phyloP scores from a whole-genome alignment of 2,113 vertebrate genomes.

The Scolopax mira region DNA sequence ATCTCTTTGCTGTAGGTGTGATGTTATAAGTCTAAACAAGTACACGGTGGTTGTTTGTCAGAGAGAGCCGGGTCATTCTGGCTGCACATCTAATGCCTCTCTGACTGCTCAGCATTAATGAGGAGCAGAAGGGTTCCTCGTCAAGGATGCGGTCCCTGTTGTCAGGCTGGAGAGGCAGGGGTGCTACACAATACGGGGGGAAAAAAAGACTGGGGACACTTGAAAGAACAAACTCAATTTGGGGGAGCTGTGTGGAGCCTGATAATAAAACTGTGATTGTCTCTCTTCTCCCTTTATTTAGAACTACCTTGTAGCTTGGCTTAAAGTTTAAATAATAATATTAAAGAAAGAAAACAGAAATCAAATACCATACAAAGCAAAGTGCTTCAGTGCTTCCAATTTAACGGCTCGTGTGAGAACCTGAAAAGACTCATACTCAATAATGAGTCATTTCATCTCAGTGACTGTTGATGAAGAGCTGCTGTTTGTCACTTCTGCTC shows the following conservation, averaged over 20 bases:
- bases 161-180: neutral
- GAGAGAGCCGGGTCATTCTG: neutral
- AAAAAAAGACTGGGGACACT: neutral
- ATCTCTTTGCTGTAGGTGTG: neutral
- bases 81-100: neutral
- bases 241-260: neutral
- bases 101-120: neutral
- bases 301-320: neutral
- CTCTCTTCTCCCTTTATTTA: neutral
- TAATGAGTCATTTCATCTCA: neutral
- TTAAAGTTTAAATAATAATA: neutral
- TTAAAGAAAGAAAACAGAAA: neutral
- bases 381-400: conserved; percentile 1
- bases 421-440: neutral
- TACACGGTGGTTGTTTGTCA: neutral
- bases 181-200: neutral
- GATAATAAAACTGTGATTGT: neutral
- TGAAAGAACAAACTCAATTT: neutral
- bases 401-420: neutral
- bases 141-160: neutral
- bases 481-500: neutral
- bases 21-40: neutral
- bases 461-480: neutral
- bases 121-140: neutral
- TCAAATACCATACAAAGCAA: neutral